Conservation (phyloP, 1,140 invertebrate species). For the Camponotus floridanus region DNA sequence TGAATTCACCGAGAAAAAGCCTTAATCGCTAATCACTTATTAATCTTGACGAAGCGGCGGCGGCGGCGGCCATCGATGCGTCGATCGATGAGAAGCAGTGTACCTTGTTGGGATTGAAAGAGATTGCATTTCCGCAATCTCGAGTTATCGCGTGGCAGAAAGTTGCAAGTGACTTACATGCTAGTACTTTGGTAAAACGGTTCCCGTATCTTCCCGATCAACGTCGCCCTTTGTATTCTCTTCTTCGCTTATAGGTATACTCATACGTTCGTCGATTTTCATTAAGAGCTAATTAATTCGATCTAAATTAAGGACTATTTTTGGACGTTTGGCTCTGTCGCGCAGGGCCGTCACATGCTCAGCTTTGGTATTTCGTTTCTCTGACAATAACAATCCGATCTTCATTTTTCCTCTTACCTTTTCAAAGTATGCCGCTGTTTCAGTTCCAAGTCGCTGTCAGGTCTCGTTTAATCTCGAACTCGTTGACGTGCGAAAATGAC, state of each 20-base stretch:
- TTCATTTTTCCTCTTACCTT: constrained; percentile 30
- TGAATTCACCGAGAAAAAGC: constrained; percentile 52
- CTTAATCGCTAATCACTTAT: constrained; percentile 49
- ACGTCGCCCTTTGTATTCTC: constrained; percentile 64
- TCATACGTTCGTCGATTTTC: constrained; percentile 62
- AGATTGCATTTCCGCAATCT: constrained; percentile 11
- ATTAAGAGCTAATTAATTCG: constrained; percentile 77
- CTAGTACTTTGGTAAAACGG: constrained; percentile 82
- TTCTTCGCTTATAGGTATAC: constrained; percentile 43
- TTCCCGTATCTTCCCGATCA: constrained; percentile 63
- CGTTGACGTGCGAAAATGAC: not conserved
- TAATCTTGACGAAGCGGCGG: constrained; percentile 50
- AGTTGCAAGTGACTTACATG: constrained; percentile 74
- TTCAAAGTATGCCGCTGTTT: not conserved
- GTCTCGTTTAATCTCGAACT: constrained; percentile 29
- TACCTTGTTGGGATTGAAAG: constrained; percentile 41
- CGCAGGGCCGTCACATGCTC: constrained; percentile 34
- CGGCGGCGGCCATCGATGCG: constrained; percentile 34
- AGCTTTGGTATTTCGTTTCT: constrained; percentile 43
- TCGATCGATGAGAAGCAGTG: constrained; percentile 54
- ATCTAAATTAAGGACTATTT: constrained; percentile 78
- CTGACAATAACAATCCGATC: constrained; percentile 16
- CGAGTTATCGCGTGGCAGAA: constrained; percentile 53
- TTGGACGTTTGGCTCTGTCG: constrained; percentile 78
- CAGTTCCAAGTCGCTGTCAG: constrained; percentile 24